phyloP scores from a whole-genome alignment of 2,113 vertebrate genomes.

The Hirundichthys speculiger region DNA sequence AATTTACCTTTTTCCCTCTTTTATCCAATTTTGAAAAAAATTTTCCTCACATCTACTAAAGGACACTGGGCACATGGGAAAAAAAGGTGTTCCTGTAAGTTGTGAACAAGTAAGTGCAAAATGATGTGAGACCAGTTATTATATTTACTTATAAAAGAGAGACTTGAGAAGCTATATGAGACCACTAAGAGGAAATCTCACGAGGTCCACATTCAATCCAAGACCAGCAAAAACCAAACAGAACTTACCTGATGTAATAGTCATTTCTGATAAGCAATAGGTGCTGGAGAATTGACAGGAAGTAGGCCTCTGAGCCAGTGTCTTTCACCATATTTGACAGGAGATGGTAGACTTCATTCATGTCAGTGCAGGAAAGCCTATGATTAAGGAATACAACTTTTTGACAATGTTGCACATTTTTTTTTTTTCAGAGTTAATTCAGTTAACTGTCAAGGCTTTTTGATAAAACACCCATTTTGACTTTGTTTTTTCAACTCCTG shows the following conservation, averaged over 20 bases:
- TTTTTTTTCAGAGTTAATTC: background rate
- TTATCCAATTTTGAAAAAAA: background rate
- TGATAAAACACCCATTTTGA: conserved; percentile 5
- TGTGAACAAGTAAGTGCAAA: background rate
- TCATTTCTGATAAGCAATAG: conserved; percentile 96
- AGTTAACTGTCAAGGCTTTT: background rate
- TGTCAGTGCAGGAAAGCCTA: conserved; percentile 82
- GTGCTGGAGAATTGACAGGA: conserved; percentile 96
- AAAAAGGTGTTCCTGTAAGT: background rate
- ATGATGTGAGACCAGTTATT: background rate
- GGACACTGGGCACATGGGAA: background rate
- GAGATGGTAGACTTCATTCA: conserved; percentile 94
- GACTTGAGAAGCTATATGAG: background rate
- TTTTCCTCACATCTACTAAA: background rate
- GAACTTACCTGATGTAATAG: conserved; percentile 92
- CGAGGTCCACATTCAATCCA: conserved; percentile 10
- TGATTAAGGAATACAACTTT: conserved; percentile 83
- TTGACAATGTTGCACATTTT: background rate
- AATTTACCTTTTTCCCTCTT: background rate
- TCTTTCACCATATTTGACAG: conserved; percentile 97
- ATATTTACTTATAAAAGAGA: background rate
- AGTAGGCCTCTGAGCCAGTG: conserved; percentile 89
- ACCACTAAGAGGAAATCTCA: background rate
- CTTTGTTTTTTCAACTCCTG: conserved; percentile 20
- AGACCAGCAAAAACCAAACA: conserved; percentile 1